phyloP scores from a whole-genome alignment of 2,113 vertebrate species.

The Epinephelus fuscoguttatus region DNA sequence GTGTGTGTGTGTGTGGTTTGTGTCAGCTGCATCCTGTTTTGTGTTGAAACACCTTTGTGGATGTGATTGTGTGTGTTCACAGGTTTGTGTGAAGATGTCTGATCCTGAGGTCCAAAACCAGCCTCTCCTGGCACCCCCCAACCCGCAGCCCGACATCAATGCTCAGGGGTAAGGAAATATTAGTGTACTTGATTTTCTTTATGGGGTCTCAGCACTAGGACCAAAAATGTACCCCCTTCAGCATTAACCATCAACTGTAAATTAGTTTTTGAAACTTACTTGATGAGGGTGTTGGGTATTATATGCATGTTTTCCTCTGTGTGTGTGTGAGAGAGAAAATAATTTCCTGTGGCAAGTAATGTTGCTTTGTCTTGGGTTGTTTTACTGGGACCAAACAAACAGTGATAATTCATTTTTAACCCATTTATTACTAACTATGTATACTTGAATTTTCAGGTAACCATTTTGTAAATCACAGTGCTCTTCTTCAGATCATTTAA shows the following conservation, averaged over 20 bases:
- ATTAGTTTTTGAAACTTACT: background rate
- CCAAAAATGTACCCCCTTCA: background rate
- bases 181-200: background rate
- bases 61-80: conserved; percentile 19
- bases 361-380: background rate
- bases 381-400: background rate
- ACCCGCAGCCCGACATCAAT: conserved; percentile 23
- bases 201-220: background rate
- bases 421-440: background rate
- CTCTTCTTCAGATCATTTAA: background rate
- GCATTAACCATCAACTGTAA: background rate
- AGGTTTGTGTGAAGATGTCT: conserved; percentile 59
- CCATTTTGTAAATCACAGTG: background rate
- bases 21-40: background rate
- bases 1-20: background rate
- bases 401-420: background rate
- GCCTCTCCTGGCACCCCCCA: conserved; percentile 34
- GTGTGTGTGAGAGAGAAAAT: background rate
- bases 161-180: conserved; percentile 39
- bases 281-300: background rate
- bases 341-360: background rate
- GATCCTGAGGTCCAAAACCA: conserved; percentile 38
- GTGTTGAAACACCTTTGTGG: background rate
- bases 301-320: background rate
- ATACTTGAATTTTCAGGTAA: background rate